phyloP scores from a whole-genome alignment of 2,888 invertebrate species.

The Heliconius ethilla region DNA sequence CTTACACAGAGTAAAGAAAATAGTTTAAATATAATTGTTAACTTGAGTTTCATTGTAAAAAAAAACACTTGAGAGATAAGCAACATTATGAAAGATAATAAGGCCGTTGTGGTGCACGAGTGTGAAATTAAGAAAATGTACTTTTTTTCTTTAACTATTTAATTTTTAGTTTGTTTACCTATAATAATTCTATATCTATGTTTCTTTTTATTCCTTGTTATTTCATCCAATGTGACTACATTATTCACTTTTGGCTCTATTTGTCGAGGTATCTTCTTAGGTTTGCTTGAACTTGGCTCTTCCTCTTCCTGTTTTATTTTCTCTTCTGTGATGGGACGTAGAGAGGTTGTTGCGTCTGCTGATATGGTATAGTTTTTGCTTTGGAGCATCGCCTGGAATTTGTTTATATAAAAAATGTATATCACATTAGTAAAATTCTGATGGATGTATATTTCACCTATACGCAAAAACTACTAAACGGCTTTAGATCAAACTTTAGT shows the following conservation, averaged over 20 bases:
- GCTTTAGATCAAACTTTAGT: too few relatives aligned
- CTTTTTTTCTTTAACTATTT: too few relatives aligned
- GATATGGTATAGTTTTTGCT: constrained; percentile 70
- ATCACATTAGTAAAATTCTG: neutral
- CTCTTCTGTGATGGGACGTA: constrained; percentile 57
- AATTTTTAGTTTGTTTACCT: constrained; percentile 48
- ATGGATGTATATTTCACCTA: too few relatives aligned
- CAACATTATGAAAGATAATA: too few relatives aligned
- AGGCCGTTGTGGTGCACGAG: too few relatives aligned
- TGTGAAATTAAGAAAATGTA: too few relatives aligned
- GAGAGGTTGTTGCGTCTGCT: constrained; percentile 63
- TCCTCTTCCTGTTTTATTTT: constrained; percentile 42
- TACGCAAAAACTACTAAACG: too few relatives aligned
- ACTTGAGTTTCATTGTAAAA: too few relatives aligned
- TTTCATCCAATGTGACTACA: constrained; percentile 73
- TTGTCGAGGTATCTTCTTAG: constrained; percentile 66
- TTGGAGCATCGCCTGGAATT: constrained; percentile 67
- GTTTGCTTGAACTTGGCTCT: constrained; percentile 46
- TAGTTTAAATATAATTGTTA: too few relatives aligned
- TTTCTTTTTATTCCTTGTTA: constrained; percentile 79
- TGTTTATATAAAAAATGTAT: neutral
- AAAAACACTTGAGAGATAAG: too few relatives aligned
- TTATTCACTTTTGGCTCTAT: constrained; percentile 68
- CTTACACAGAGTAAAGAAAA: too few relatives aligned
- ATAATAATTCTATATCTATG: constrained; percentile 79